Evolutionary conservation across 1,140 invertebrate genomes (phyloP), one percentile per base, ranked within the genome.

Genomic region (Saccostrea echinata): DNA sequence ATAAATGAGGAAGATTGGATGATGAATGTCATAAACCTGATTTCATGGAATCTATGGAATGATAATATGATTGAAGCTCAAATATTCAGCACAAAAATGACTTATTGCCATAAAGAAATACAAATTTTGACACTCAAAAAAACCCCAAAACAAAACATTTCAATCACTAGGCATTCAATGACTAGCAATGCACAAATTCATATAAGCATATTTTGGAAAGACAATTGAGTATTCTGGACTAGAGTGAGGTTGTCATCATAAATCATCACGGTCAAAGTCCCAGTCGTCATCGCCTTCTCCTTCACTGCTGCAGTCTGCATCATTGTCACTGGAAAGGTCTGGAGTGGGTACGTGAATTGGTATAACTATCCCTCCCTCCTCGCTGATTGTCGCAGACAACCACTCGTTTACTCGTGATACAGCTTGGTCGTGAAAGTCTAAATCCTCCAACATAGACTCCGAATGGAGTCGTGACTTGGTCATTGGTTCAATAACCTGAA

Each of bases 321-420:
- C 91, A 84, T 90, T 88, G 71, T 91, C 88, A 81, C 89, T 90
- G n/a, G 84, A 61, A 21, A 51, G 76, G 4, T 89, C 86, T 12
- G 86, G 84, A 24, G 86, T 85, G 57, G 76, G 84, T n/a, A 84
- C 57, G 35, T 83, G 53, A 21, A 84, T 80, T 13, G 80, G 84
- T 33, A 87, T 83, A n/a, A 85, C 85, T 30, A 89, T 87, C 27
- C 84, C 84, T 18, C 43, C 84, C 51, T 87, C 88, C 12, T 89
- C 86, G 71, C 87, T 88, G 9, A 82, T 52, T 43, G 81, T 84
- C 1, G 87, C 82, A 61, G 68, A 68, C 82, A 94, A 84, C 93
- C 93, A 94, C 81, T 91, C 86, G 30, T 92, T 89, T 16, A 94
- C 92, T 21, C 93, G 89, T 21, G 89, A 88, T 43, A 88, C 88